These are phyloP conservation scores for Halocynthia roretzi DNA, from an alignment of 23 tunicate genomes.

Conservation along the genomic window DNA sequence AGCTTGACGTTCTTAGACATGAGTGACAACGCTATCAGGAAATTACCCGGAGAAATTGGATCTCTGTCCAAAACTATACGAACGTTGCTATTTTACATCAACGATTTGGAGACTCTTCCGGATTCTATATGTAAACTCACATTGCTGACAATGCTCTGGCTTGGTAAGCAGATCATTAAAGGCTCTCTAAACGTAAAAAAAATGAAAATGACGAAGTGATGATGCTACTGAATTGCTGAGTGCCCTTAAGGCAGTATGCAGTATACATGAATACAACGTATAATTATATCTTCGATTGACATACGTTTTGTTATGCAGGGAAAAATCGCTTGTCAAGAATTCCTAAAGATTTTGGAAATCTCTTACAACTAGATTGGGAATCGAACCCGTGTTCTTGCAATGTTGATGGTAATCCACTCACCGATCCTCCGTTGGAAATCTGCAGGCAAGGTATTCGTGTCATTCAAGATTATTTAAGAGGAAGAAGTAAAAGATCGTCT, in stretches of 20 bases:
- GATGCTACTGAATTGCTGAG: no score
- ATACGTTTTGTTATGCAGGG: slow-evolving; percentile 37
- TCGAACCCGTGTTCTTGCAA: slow-evolving; percentile 46
- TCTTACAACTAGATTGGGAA: slow-evolving; percentile 70
- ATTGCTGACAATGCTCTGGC: slow-evolving; percentile 55
- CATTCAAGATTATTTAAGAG: slow-evolving; percentile 44
- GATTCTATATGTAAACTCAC: slow-evolving; percentile 28
- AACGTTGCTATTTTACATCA: slow-evolving; percentile 53
- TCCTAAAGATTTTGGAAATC: slow-evolving; percentile 72
- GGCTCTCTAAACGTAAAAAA: not conserved
- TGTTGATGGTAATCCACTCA: slow-evolving; percentile 68
- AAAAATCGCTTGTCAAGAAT: slow-evolving; percentile 40
- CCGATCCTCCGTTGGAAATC: slow-evolving; percentile 53
- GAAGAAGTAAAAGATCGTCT: no score
- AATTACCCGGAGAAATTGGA: slow-evolving; percentile 35
- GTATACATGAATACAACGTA: not conserved
- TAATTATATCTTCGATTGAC: not conserved
- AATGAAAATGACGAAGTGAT: no score
- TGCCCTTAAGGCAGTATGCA: no score
- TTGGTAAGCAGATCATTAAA: slow-evolving; percentile 38
- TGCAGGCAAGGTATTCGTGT: slow-evolving; percentile 52
- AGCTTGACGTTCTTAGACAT: slow-evolving; percentile 69
- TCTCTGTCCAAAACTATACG: slow-evolving; percentile 37
- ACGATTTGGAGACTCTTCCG: slow-evolving; percentile 54
- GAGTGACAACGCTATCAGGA: slow-evolving; percentile 45